Evolutionary conservation across 1,140 invertebrate species (phyloP), one percentile per base, ranked within the genome.

Genomic region (Drosophila prosaltans): DNA sequence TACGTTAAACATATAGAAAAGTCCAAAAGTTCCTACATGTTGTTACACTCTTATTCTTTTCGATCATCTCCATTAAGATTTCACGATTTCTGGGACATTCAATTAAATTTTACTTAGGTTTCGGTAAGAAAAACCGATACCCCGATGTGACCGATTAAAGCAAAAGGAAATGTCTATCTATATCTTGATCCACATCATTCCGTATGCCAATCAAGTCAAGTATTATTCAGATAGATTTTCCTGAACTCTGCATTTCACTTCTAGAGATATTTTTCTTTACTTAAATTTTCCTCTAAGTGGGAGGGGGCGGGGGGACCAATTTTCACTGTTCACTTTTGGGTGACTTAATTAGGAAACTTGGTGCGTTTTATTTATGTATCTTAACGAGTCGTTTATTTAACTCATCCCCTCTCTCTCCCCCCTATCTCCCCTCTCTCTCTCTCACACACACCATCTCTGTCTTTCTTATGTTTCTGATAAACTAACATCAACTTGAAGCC

Each of bases 301-400:
- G 4, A 36, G 39, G 24, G 41, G 40, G 3, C 2, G n/a, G 9
- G 9, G 39, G 60, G 65, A 62, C 66, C 72, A 74, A 63, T 69
- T 66, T 70, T 57, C 21, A 48, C 45, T 28, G 28, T 3, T 62
- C 39, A 41, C 26, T 66, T 54, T 64, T 59, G 65, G 74, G 80
- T 83, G 79, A 86, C 82, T 86, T 86, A 86, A 86, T 86, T 86
- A 86, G 82, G 80, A 79, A 88, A 86, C 75, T 84, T 88, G 75
- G 69, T 79, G 82, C 83, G 43, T 88, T 82, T 86, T 86, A 86
- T 86, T 86, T 86, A 86, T 86, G 82, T 82, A 80, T 86, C 83
- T 86, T 82, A 86, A 88, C 82, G 83, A 86, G 79, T 86, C 82
- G 82, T 86, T 86, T 88, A 82, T 86, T 86, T 76, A 85, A 76